Evolutionary conservation across 2,113 vertebrate genomes (phyloP), one percentile per base, ranked within the genome.

Genomic region (Fregetta grallaria): DNA sequence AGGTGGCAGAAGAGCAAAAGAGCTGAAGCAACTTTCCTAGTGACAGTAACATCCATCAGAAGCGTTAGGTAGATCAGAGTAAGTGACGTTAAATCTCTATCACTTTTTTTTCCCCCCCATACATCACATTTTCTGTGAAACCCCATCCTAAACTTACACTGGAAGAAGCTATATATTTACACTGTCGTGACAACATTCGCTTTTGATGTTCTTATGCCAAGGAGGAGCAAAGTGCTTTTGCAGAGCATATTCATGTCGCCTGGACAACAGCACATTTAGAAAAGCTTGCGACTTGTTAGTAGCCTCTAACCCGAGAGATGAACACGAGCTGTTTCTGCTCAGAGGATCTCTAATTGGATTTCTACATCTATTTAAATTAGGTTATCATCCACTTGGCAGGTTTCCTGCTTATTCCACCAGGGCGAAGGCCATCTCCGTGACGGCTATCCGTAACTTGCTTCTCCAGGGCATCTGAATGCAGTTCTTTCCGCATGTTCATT

Each of bases 281-380:
- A 83, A n/a, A 66, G 77, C 92, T 93, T 45, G 29, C 44, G 12
- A 77, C 0, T 6, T 71, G 90, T 55, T 50, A 68, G 45, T 63
- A 79, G 92, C 95, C 85, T 91, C 90, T 65, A 77, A 92, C 59
- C 82, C 63, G 66, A 62, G 93, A 88, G 93, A 88, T 6, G 40
- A 58, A 81, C 71, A 70, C 7, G 92, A 93, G 85, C 93, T 95
- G 95, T 88, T 82, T 96, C 78, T 93, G 92, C 96, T 97, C 92
- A 90, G 71, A 96, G 85, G 40, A 73, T 72, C 73, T 62, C 92
- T 97, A 96, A 96, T 94, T 97, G 85, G 62, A 92, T 97, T 97
- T 94, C 93, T 96, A 84, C 71, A 72, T 96, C 94, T 94, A 56
- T 95, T 95, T 94, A 90, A 97, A 96, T 97, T 88, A 91, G 74